phyloP scores from a whole-genome alignment of 2,113 vertebrate genomes.

The Antennarius striatus region DNA sequence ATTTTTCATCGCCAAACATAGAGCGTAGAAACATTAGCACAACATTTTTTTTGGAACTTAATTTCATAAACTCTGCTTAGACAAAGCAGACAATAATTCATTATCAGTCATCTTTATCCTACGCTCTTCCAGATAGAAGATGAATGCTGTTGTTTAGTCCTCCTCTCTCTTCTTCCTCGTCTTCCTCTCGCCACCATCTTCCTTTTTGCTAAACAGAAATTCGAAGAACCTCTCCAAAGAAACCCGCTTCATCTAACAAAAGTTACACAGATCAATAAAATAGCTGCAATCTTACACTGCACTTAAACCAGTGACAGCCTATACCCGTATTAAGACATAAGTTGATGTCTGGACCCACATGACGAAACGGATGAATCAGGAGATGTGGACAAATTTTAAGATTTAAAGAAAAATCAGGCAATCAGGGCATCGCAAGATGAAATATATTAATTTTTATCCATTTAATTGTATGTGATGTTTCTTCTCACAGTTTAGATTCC shows the following conservation, averaged over 20 bases:
- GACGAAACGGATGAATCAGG: constrained; percentile 18
- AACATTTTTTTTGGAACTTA: background rate
- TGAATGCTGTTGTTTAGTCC: constrained; percentile 19
- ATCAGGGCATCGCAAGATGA: background rate
- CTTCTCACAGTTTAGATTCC: too few relatives aligned
- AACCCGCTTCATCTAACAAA: constrained; percentile 3
- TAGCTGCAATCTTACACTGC: constrained; percentile 11
- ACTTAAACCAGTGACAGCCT: background rate
- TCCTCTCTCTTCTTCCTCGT: constrained; percentile 4
- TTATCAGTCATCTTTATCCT: background rate
- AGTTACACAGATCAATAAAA: constrained; percentile 24
- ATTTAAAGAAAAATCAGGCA: background rate
- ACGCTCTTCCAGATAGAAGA: background rate
- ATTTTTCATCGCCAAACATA: constrained; percentile 21
- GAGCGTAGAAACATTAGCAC: background rate
- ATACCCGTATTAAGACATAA: background rate
- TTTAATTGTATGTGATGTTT: too few relatives aligned
- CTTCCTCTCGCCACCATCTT: background rate
- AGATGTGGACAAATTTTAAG: constrained; percentile 1
- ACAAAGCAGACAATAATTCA: too few relatives aligned
- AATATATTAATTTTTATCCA: background rate
- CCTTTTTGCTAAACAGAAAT: too few relatives aligned
- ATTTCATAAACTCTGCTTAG: too few relatives aligned
- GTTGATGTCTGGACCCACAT: background rate
- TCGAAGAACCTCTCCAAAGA: too few relatives aligned